phyloP scores from a whole-genome alignment of 2,888 invertebrate genomes.

The Phragmatobia fuliginosa region DNA sequence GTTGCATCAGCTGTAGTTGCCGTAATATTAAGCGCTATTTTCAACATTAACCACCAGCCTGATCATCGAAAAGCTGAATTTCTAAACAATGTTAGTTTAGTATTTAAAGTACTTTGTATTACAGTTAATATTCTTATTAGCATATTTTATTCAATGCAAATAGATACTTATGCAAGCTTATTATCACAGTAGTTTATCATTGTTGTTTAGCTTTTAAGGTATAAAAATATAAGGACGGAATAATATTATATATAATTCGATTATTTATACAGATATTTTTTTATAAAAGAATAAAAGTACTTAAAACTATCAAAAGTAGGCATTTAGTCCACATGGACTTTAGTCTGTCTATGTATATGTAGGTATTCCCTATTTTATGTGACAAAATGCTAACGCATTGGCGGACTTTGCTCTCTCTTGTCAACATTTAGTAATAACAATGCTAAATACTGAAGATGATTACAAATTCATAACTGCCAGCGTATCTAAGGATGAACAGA shows the following conservation, averaged over 20 bases:
- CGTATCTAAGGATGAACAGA: not conserved
- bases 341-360: too few relatives aligned
- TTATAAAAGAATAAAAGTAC: too few relatives aligned
- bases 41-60: slow-evolving; percentile 88
- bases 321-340: too few relatives aligned
- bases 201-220: too few relatives aligned
- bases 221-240: not conserved
- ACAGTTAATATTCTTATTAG: slow-evolving; percentile 88
- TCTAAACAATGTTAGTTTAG: slow-evolving; percentile 87
- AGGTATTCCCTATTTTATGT: too few relatives aligned
- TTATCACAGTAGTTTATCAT: too few relatives aligned
- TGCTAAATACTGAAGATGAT: not conserved
- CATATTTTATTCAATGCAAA: slow-evolving; percentile 85
- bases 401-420: too few relatives aligned
- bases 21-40: slow-evolving; percentile 86
- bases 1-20: slow-evolving; percentile 87
- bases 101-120: slow-evolving; percentile 87
- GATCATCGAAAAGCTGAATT: slow-evolving; percentile 87
- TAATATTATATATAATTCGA: not conserved
- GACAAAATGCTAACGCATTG: too few relatives aligned
- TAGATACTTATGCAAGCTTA: slow-evolving; percentile 61
- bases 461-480: not conserved
- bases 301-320: too few relatives aligned
- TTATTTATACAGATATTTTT: too few relatives aligned
- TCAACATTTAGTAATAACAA: not conserved